Percentiles rank a stretch among this genome's conserved stretches.
Evolutionary conservation across 2,888 invertebrate species (phyloP).

Genomic region (Nomada ferruginata): DNA sequence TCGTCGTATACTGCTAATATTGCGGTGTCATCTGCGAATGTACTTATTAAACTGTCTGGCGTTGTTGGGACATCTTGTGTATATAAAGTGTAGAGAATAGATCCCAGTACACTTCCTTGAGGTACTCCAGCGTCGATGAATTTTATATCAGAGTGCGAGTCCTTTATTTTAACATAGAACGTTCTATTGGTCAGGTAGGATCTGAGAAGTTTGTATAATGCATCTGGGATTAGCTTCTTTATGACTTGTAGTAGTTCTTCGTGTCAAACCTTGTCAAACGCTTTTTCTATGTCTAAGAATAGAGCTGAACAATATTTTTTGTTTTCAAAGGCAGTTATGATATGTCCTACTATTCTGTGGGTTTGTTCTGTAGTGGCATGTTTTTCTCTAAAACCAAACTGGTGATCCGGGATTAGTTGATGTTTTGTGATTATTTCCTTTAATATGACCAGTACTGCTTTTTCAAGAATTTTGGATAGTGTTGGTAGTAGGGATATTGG

Average conservation of each 20-base stretch:
- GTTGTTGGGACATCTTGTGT: neutral
- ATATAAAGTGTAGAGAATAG: neutral
- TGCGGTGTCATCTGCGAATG: neutral
- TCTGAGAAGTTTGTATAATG: slow-evolving; percentile 31
- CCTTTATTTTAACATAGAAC: neutral
- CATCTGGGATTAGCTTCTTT: slow-evolving; percentile 28
- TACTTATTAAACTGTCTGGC: neutral
- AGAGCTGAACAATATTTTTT: slow-evolving; percentile 53
- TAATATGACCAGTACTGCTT: slow-evolving; percentile 60
- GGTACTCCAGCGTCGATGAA: neutral
- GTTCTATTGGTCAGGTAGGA: neutral
- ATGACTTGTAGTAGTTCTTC: slow-evolving; percentile 53
- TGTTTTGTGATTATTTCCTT: slow-evolving; percentile 38
- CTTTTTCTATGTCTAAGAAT: slow-evolving; percentile 56
- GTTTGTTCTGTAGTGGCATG: slow-evolving; percentile 63
- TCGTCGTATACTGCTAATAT: slow-evolving; percentile 1
- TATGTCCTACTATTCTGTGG: slow-evolving; percentile 40
- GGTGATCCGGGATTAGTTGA: slow-evolving; percentile 59
- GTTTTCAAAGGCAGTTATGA: slow-evolving; percentile 42
- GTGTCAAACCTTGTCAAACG: slow-evolving; percentile 65
- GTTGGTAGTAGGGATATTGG: slow-evolving; percentile 27
- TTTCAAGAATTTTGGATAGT: slow-evolving; percentile 69
- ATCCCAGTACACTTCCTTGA: neutral
- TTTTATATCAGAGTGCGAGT: neutral
- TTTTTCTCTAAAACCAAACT: slow-evolving; percentile 65